Conservation (phyloP, 1,140 invertebrate genomes). For the Micrasema minimum region DNA sequence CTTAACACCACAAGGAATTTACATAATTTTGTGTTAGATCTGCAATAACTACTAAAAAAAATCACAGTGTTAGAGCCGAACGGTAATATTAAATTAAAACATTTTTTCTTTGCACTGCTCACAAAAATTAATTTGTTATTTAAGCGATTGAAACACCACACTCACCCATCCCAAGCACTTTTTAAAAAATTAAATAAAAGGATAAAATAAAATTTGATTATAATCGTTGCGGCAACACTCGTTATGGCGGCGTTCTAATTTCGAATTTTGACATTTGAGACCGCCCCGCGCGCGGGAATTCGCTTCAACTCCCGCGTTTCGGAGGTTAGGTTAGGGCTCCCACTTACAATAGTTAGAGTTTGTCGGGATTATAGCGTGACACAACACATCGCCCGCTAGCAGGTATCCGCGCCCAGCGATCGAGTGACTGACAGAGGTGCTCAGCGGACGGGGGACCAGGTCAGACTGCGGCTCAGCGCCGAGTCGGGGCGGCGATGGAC, state of each 20-base stretch:
- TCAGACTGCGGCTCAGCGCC: background rate
- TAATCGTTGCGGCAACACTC: constrained; percentile 2
- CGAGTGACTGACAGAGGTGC: background rate
- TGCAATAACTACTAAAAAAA: background rate
- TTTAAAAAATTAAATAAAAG: background rate
- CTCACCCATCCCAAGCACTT: constrained; percentile 24
- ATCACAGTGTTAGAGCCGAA: background rate
- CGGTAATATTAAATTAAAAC: background rate
- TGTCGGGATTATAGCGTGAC: background rate
- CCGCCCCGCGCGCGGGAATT: background rate
- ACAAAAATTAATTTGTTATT: constrained; percentile 29
- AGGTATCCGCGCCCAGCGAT: constrained; percentile 6
- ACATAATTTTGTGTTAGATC: constrained; percentile 1
- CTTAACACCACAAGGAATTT: background rate
- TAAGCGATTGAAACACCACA: constrained; percentile 5
- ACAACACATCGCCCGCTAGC: constrained; percentile 16
- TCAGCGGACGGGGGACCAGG: background rate
- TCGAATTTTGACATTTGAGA: constrained; percentile 32
- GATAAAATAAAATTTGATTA: background rate
- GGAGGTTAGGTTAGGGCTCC: constrained; percentile 10
- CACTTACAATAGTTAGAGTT: constrained; percentile 16
- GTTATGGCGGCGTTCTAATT: constrained; percentile 28
- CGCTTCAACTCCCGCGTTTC: no score
- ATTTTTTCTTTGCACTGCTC: background rate
- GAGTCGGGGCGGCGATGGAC: no score